Conservation (phyloP, 2,888 invertebrate species). For the Coelopa pilipes region DNA sequence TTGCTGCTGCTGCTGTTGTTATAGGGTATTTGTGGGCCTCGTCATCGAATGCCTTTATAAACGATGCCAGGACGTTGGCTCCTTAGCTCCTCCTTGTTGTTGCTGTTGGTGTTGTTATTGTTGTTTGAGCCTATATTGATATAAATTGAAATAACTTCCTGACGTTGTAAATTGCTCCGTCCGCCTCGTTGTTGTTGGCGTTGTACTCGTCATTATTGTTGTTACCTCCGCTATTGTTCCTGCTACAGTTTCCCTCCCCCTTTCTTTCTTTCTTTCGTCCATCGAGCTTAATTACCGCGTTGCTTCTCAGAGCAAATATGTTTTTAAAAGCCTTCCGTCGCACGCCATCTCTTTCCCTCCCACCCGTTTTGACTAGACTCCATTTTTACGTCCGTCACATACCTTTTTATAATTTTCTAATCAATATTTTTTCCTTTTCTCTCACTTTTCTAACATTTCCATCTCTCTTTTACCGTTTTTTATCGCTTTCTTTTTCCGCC, state of each 20-base stretch:
- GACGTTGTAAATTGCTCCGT: not conserved
- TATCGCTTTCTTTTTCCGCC: not conserved
- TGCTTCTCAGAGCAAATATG: too few relatives aligned
- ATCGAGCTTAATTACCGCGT: too few relatives aligned
- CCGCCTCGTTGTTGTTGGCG: not conserved
- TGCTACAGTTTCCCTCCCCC: too few relatives aligned
- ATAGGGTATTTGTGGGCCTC: not conserved
- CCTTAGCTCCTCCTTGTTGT: constrained; percentile 8
- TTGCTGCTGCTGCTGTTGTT: not conserved
- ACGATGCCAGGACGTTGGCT: not conserved
- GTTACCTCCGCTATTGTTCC: too few relatives aligned
- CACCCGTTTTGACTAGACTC: too few relatives aligned
- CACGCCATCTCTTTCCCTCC: too few relatives aligned
- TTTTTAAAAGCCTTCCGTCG: too few relatives aligned
- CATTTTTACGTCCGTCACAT: not conserved
- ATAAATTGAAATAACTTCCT: constrained; percentile 30
- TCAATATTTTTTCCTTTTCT: not conserved
- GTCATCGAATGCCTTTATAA: too few relatives aligned
- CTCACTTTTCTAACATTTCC: not conserved
- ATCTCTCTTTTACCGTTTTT: not conserved
- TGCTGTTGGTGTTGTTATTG: constrained; percentile 8
- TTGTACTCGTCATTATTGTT: not conserved
- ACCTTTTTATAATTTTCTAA: not conserved
- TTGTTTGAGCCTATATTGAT: constrained; percentile 16
- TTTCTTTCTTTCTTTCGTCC: too few relatives aligned